phyloP scores from a whole-genome alignment of 2,888 invertebrate species.

The Cheilosia grossa region DNA sequence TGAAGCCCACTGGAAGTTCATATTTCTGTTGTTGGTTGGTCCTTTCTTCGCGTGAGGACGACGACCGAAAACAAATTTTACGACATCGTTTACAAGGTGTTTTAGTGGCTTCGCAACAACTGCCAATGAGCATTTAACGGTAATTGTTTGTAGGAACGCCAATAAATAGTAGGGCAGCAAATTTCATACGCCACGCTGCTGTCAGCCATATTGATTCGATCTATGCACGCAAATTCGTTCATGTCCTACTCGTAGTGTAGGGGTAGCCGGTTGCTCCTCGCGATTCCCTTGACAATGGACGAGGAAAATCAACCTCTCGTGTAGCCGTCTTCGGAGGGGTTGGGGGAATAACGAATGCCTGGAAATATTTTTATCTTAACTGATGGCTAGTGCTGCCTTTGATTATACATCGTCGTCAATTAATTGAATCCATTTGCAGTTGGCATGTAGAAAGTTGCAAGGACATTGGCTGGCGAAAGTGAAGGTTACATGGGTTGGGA shows the following conservation, averaged over 20 bases:
- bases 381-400: constrained; percentile 60
- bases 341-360: constrained; percentile 22
- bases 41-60: neutral
- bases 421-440: constrained; percentile 67
- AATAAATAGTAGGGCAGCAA: constrained; percentile 45
- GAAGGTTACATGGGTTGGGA: constrained; percentile 34
- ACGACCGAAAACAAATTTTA: constrained; percentile 29
- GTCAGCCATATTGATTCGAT: constrained; percentile 48
- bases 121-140: constrained; percentile 52
- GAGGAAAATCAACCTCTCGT: neutral
- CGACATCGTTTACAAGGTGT: constrained; percentile 64
- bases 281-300: constrained; percentile 59
- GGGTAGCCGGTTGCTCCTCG: constrained; percentile 8
- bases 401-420: constrained; percentile 57
- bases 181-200: constrained; percentile 9
- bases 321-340: neutral
- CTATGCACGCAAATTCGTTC: constrained; percentile 62
- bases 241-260: constrained; percentile 1
- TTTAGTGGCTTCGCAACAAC: constrained; percentile 60
- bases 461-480: constrained; percentile 36
- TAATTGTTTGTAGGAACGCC: constrained; percentile 39
- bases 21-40: neutral
- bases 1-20: too few relatives aligned
- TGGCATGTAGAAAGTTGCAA: constrained; percentile 27
- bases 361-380: constrained; percentile 51